Conservation (phyloP, 2,113 vertebrate genomes). For the Dasyurus viverrinus region DNA sequence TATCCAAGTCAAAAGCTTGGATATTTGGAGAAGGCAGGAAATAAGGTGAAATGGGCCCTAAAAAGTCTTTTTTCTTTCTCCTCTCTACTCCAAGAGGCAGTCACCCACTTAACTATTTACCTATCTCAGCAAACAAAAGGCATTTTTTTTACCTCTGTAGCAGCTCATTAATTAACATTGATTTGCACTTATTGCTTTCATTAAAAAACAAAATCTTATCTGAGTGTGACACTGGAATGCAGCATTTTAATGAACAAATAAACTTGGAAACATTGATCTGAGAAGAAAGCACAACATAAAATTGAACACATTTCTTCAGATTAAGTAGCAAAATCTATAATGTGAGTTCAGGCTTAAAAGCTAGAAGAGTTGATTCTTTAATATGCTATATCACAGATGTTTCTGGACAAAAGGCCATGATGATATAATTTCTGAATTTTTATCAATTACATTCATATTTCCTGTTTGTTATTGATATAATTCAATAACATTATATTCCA, state of each 20-base stretch:
- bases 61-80: neutral
- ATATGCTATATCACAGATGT: neutral
- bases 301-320: slow-evolving; percentile 4
- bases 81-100: rapidly evolving
- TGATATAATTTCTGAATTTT: slow-evolving; percentile 24
- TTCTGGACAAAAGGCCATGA: neutral
- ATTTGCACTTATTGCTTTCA: neutral
- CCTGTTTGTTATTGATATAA: slow-evolving; percentile 3
- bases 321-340: neutral
- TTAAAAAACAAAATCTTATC: neutral
- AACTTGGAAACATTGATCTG: slow-evolving; percentile 11
- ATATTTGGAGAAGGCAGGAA: neutral
- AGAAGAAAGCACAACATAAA: neutral
- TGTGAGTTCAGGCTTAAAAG: neutral
- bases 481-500: neutral
- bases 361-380: neutral
- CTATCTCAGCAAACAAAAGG: neutral
- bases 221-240: neutral
- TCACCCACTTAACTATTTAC: neutral
- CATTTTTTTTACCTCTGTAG: neutral
- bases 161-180: neutral
- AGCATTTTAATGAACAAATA: neutral
- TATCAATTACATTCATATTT: neutral
- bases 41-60: neutral
- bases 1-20: neutral